Conservation (phyloP, 2,113 vertebrate genomes). For the Phaethornis superciliosus region DNA sequence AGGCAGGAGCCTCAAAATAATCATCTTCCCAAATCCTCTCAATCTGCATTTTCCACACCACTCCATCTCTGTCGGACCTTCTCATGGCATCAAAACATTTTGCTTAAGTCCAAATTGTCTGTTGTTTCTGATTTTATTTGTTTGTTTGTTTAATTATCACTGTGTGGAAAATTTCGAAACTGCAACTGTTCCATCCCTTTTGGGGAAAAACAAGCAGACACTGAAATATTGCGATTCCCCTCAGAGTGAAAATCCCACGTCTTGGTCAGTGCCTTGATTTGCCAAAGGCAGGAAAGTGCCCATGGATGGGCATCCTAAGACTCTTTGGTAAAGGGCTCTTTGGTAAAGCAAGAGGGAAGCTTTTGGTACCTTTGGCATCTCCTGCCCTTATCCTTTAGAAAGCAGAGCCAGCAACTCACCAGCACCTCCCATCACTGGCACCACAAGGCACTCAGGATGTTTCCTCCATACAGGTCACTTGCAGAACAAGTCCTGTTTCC, state of each 20-base stretch:
- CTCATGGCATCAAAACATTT: background rate
- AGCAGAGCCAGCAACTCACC: background rate
- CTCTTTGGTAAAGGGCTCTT: too few species aligned
- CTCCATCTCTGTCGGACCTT: background rate
- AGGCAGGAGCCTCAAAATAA: background rate
- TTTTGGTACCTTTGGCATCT: background rate
- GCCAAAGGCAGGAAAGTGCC: background rate
- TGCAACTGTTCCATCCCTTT: background rate
- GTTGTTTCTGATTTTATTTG: conserved; percentile 45
- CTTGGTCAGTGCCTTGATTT: background rate
- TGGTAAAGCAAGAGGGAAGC: fast-evolving
- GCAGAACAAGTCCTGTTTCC: fast-evolving
- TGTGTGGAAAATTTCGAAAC: conserved; percentile 51
- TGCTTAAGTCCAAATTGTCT: conserved; percentile 20
- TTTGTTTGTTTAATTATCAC: conserved; percentile 31
- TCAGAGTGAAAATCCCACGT: background rate
- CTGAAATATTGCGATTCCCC: conserved; percentile 10
- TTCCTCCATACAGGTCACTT: background rate
- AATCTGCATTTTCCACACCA: background rate
- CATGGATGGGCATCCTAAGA: background rate
- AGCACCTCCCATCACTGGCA: background rate
- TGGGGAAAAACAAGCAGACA: conserved; percentile 11
- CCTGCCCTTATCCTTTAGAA: background rate
- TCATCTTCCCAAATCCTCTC: background rate
- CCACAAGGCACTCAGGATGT: background rate